Conservation (phyloP, 2,113 vertebrate species). For the Apodemus speciosus region DNA sequence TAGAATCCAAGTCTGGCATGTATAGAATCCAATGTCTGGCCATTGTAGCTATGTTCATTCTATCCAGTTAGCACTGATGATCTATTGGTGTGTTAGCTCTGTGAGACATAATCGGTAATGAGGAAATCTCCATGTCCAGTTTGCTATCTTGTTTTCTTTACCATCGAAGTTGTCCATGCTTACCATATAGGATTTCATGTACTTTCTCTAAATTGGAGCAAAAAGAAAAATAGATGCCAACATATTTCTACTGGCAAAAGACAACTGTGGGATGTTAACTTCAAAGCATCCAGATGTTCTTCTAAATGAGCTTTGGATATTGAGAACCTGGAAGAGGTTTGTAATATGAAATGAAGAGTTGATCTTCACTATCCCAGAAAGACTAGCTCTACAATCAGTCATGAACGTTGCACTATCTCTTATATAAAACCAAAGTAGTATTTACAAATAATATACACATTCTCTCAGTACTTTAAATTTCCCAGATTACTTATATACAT, state of each 20-base stretch:
- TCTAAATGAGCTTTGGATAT: background rate
- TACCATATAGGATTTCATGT: background rate
- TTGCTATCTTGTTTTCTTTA: background rate
- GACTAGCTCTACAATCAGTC: background rate
- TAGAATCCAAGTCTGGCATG: background rate
- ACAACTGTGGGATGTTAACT: background rate
- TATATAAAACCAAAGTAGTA: background rate
- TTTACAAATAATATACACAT: background rate
- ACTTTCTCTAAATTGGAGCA: slow-evolving; percentile 18
- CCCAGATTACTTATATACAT: background rate
- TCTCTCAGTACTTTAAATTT: background rate
- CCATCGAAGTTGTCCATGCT: background rate
- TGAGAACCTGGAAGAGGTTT: background rate
- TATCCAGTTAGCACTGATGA: background rate
- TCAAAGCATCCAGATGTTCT: background rate
- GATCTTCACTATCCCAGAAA: background rate
- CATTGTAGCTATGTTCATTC: background rate
- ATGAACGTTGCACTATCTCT: background rate
- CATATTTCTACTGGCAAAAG: slow-evolving; percentile 11
- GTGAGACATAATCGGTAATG: background rate
- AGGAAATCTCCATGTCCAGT: background rate
- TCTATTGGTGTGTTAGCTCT: background rate
- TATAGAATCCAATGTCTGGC: background rate
- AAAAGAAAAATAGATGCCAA: background rate
- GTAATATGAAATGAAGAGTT: background rate